Percentiles rank a stretch among this genome's conserved stretches.
These are phyloP conservation scores for Timema podura DNA, from an alignment of 2,888 invertebrate genomes.

Conservation along the genomic window DNA sequence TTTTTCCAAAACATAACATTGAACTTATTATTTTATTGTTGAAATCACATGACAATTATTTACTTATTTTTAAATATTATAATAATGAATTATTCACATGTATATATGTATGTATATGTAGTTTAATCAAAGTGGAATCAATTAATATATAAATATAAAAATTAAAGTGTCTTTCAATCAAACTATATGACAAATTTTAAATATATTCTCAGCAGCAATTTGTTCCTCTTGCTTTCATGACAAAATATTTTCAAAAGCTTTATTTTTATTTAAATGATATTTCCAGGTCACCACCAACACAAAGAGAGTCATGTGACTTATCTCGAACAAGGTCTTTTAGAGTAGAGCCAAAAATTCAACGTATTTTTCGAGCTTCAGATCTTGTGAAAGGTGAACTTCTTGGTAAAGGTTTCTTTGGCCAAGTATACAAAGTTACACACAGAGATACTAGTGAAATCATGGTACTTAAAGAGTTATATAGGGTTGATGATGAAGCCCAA, in stretches of 20 bases:
- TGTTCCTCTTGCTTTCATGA: not conserved
- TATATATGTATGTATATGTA: too few relatives aligned
- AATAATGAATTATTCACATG: too few relatives aligned
- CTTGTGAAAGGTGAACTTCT: slow-evolving; percentile 80
- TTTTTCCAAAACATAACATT: too few relatives aligned
- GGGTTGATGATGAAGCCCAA: slow-evolving; percentile 92
- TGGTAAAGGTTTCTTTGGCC: slow-evolving; percentile 93
- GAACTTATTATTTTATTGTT: too few relatives aligned
- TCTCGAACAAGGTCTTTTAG: slow-evolving; percentile 86
- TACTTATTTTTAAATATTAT: too few relatives aligned
- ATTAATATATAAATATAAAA: too few relatives aligned
- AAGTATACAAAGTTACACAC: slow-evolving; percentile 88
- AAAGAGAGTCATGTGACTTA: slow-evolving; percentile 59
- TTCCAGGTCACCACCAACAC: slow-evolving; percentile 35
- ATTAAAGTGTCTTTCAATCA: too few relatives aligned
- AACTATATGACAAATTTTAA: not conserved
- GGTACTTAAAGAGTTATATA: slow-evolving; percentile 90
- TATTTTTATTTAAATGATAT: slow-evolving; percentile 11
- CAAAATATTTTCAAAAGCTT: not conserved
- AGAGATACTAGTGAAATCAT: slow-evolving; percentile 87
- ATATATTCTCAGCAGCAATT: not conserved
- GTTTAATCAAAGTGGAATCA: too few relatives aligned
- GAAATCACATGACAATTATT: too few relatives aligned
- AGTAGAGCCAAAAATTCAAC: slow-evolving; percentile 60
- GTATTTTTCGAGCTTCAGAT: slow-evolving; percentile 89